Conservation (phyloP, 2,797 vertebrate species). For the Novumbra hubbsi region DNA sequence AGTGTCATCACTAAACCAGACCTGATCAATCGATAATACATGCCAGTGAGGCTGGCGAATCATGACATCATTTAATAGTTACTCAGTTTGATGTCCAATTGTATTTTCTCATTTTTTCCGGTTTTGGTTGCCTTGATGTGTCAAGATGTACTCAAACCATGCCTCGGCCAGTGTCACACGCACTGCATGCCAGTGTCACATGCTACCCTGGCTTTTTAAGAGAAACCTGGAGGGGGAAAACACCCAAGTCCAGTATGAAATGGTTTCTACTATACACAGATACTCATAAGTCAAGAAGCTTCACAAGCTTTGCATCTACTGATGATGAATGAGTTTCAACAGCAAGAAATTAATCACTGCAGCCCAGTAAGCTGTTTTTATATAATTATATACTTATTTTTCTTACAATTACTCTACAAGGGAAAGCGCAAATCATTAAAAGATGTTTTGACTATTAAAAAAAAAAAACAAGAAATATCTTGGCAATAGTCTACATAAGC, state of each 20-base stretch:
- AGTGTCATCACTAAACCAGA: slow-evolving; percentile 12
- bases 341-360: not conserved
- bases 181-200: not conserved
- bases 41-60: slow-evolving; percentile 19
- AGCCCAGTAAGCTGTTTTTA: not conserved
- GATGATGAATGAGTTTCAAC: not conserved
- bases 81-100: slow-evolving; percentile 13
- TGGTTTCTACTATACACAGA: not conserved
- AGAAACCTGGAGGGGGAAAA: not conserved
- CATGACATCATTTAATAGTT: slow-evolving; percentile 20
- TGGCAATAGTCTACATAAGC: not conserved
- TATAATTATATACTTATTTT: not conserved
- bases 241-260: not conserved
- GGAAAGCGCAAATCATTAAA: not conserved
- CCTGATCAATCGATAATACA: slow-evolving; percentile 5
- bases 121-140: slow-evolving; percentile 11
- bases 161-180: not conserved
- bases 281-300: not conserved
- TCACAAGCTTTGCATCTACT: not conserved
- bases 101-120: slow-evolving; percentile 3
- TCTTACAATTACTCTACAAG: not conserved
- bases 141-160: slow-evolving; percentile 6
- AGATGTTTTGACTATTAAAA: not conserved
- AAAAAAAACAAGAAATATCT: not conserved
- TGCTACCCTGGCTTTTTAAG: not conserved